Conservation (phyloP, 2,113 vertebrate species). For the Narcine bancroftii region DNA sequence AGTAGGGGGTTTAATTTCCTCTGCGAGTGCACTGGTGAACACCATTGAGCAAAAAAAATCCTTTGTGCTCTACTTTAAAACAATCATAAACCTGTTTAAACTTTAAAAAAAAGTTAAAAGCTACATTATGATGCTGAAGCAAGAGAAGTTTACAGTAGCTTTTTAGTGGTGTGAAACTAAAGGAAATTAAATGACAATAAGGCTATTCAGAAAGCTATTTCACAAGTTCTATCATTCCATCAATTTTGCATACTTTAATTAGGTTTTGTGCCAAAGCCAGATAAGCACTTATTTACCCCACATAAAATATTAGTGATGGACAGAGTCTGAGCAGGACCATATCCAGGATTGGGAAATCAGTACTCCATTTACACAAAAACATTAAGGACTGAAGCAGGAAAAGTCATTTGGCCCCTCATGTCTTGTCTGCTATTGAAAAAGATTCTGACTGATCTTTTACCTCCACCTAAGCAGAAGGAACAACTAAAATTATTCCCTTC, state of each 20-base stretch:
- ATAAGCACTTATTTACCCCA: background rate
- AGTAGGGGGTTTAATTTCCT: constrained; percentile 13
- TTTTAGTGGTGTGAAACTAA: background rate
- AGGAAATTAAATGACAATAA: background rate
- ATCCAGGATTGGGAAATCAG: background rate
- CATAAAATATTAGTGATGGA: background rate
- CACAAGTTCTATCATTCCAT: background rate
- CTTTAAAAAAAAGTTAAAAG: background rate
- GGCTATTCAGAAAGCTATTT: background rate
- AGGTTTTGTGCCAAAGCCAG: background rate
- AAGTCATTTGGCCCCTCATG: too few relatives aligned
- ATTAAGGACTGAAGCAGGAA: too few relatives aligned
- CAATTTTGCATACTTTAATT: background rate
- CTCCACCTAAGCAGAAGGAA: too few relatives aligned
- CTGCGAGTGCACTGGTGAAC: background rate
- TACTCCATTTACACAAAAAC: background rate
- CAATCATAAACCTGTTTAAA: constrained; percentile 11
- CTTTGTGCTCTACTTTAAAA: constrained; percentile 24
- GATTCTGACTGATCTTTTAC: too few relatives aligned
- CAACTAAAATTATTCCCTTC: background rate
- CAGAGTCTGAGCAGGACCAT: background rate
- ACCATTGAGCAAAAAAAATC: background rate
- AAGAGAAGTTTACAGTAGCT: background rate
- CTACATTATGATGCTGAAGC: background rate
- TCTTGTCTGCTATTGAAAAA: too few relatives aligned